Base-by-base conservation (phyloP, 2,797 vertebrate species). In the Harpagifer antarcticus region DNA sequence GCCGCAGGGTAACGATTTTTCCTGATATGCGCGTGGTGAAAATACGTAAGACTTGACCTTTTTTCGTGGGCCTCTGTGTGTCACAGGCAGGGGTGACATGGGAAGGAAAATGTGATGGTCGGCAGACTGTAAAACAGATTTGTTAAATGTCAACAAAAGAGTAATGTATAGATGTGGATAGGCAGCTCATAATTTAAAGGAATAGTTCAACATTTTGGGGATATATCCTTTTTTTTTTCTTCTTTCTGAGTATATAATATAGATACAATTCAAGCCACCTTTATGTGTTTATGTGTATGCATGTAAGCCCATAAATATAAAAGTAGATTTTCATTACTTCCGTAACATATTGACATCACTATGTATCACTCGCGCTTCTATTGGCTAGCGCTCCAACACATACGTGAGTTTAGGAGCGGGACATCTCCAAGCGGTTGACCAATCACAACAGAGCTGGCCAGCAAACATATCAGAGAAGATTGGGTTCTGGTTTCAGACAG, bases 1-100 rank as follows among this genome's bases (percentile, higher is more conserved):
- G 84, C 93, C 92, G 49, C 92, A 93, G 89, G 76, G 89, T 94
- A 94, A 95, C 90, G 86, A 87, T 92, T 94, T 95, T 95, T 93
- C 94, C 94, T 93, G 93, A 94, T 92, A 92, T 61, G 73, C 56
- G 72, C 52, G 83, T 68, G 92, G 93, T 92, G 82, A 90, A 92
- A 90, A 88, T 92, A 86, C 88, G 87, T 92, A 93, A 91, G 92
- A 89, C 83, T 78, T 91, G 91, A 93, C 90, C 88, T 92, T 93
- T 92, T 88, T 86, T 84, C 79, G 64, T 73, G 77, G 68, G 74
- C 48, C 62, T 82, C 70, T 27, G 74, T 90, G 87, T 92, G 90
- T 93, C 93, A 93, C 82, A 72, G 82, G 78, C 88, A 82, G 66
- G 82, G 76, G 82, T 88, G 91, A 91, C 89, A 89, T 70, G 76